Conservation (phyloP, 2,797 vertebrate genomes). For the Tadarida brasiliensis region DNA sequence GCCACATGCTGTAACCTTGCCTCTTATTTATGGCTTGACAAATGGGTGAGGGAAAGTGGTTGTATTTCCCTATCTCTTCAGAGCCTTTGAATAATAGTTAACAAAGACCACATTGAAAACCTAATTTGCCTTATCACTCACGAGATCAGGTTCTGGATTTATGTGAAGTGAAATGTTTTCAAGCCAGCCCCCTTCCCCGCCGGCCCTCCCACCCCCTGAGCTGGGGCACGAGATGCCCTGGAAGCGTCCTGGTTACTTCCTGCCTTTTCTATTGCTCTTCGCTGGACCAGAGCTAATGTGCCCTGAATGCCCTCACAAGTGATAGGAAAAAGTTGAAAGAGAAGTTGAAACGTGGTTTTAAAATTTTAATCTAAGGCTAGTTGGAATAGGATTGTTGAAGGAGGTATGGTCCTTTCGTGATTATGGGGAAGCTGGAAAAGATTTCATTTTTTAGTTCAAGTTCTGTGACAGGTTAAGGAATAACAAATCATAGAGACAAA, state of each 20-base stretch:
- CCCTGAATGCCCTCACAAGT: background rate
- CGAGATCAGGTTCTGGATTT: constrained; percentile 53
- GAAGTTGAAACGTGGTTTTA: constrained; percentile 53
- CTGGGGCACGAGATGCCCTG: background rate
- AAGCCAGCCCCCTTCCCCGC: background rate
- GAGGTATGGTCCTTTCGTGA: constrained; percentile 5
- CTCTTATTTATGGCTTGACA: constrained; percentile 64
- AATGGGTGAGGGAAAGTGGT: constrained; percentile 43
- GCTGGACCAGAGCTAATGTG: background rate
- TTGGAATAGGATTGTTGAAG: constrained; percentile 41
- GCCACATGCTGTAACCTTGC: background rate
- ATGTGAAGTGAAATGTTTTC: background rate
- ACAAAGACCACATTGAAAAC: constrained; percentile 64
- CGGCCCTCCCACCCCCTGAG: rapidly evolving
- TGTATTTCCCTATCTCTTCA: constrained; percentile 48
- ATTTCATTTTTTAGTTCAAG: constrained; percentile 58
- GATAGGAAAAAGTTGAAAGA: constrained; percentile 11
- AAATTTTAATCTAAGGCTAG: background rate
- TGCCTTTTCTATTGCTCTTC: background rate
- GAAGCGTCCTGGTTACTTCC: background rate
- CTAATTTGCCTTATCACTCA: constrained; percentile 41
- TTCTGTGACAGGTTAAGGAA: background rate
- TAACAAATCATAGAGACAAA: constrained; percentile 58
- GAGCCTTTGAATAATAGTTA: constrained; percentile 60
- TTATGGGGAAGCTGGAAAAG: background rate